Evolutionary conservation across 2,888 invertebrate species (phyloP).

Genomic region (Hypselothyrea guttata): DNA sequence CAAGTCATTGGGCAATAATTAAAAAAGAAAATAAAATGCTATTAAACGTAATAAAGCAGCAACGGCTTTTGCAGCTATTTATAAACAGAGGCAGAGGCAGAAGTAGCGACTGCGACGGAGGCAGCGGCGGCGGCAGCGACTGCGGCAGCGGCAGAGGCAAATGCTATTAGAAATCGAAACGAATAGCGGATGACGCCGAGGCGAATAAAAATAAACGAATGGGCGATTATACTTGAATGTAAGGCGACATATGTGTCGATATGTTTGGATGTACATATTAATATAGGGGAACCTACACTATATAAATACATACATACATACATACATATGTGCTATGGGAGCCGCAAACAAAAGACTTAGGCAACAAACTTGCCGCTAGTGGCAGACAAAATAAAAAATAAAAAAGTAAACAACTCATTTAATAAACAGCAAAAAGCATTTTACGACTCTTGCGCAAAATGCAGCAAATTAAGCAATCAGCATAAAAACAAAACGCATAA

Average conservation of each 20-base stretch:
- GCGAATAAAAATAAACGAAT: not conserved
- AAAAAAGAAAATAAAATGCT: conserved; percentile 74
- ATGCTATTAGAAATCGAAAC: conserved; percentile 44
- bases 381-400: conserved; percentile 10
- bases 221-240: not conserved
- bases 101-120: not conserved
- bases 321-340: not conserved
- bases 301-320: no score
- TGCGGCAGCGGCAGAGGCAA: not conserved
- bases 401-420: conserved; percentile 60
- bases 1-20: conserved; percentile 78
- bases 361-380: conserved; percentile 72
- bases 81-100: conserved; percentile 34
- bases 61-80: conserved; percentile 51
- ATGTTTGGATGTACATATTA: no score
- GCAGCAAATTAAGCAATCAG: conserved; percentile 77
- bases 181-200: conserved; percentile 32
- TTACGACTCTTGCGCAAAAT: conserved; percentile 73
- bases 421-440: conserved; percentile 51
- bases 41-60: conserved; percentile 75
- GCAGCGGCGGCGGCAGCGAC: conserved; percentile 4
- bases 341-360: conserved; percentile 60
- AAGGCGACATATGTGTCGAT: no score
- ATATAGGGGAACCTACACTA: no score
- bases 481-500: conserved; percentile 70